Evolutionary conservation across 2,797 vertebrate species (phyloP), one percentile per base, ranked within the genome.

Genomic region (Etheostoma nigrum): DNA sequence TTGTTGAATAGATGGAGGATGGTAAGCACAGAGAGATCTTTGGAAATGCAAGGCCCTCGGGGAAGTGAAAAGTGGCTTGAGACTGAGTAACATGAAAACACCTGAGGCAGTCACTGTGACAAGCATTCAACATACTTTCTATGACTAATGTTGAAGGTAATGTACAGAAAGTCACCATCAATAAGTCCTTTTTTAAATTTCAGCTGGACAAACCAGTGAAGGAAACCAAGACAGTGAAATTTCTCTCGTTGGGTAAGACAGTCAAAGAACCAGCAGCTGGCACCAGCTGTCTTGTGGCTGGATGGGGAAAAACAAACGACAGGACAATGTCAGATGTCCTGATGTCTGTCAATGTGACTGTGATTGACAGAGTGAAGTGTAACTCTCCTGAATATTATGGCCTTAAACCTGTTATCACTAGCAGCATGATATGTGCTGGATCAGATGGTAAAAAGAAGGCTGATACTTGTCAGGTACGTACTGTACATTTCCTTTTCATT

Each of bases 401-500:
- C 48, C 0, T 1, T 0, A 15, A 58, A 0, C 86, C 88, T 0
- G 10, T 79, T 5, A 94, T 95, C 64, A 94, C 83, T 11, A 23
- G 9, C 0, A 18, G 30, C 47, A 94, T 94, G 91, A 42, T 94
- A 11, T 95, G 94, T 85, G 94, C 94, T 0, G 94, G 94, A 19
- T 86, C 85, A 16, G n/a, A 61, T 0, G 83, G 60, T 0, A 71
- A 52, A 36, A 76, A 63, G 0, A 0, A 0, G 0, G 55, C 71
- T 0, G 93, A 93, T 16, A 74, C 79, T 64, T 94, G 93, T 30
- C 0, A 16, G 57, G 93, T 94, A 49, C 78, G 75, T 33, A 19
- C 2, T 27, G 15, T 59, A 0, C 2, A 16, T 5, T 16, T 1
- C 5, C 9, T 27, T 4, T 53, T 69, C 36, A 59, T 10, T 25